These are phyloP conservation scores for Prunella himalayana DNA, from an alignment of 2,113 vertebrate species.

Conservation along the genomic window DNA sequence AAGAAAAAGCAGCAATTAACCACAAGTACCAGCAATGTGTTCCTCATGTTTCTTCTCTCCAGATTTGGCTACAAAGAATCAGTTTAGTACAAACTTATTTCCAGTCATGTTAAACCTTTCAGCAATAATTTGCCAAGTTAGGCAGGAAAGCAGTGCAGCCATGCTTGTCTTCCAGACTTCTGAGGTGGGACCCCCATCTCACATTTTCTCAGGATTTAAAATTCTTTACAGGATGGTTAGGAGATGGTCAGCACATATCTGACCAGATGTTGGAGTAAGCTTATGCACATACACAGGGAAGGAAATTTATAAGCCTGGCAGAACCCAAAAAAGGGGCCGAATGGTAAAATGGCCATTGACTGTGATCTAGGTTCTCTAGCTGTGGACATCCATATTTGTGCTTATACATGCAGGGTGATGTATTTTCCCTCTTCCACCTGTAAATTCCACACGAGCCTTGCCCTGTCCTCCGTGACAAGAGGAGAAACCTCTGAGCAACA, in stretches of 20 bases:
- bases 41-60: not conserved
- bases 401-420: not conserved
- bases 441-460: not conserved
- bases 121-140: not conserved
- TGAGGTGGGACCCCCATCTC: not conserved
- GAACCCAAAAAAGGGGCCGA: not conserved
- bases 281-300: not conserved
- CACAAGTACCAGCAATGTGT: constrained; percentile 25
- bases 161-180: not conserved
- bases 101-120: not conserved
- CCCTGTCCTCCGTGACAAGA: not conserved
- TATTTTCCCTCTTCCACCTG: not conserved
- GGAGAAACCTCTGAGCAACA: not conserved
- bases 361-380: not conserved
- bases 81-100: not conserved
- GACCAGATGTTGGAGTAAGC: not conserved
- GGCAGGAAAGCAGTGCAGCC: not conserved
- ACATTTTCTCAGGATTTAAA: not conserved
- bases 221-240: not conserved
- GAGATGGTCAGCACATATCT: not conserved
- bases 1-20: constrained; percentile 66
- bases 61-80: not conserved
- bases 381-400: not conserved
- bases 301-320: not conserved
- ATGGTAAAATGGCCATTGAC: not conserved